Evolutionary conservation across 2,113 vertebrate genomes (phyloP).

Genomic region (Microtus montanus): DNA sequence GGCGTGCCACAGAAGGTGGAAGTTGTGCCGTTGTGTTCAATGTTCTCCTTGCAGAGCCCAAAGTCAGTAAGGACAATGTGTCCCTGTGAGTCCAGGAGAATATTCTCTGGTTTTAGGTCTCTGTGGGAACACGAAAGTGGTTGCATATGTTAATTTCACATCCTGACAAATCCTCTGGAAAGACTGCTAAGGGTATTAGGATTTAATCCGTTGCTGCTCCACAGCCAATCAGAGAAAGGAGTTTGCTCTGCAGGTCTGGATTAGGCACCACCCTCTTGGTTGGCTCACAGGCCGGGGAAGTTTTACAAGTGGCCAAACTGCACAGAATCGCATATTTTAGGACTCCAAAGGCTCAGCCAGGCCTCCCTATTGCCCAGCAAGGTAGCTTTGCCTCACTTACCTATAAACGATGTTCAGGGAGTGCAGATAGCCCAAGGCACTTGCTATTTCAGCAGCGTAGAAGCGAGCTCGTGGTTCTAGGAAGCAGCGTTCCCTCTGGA

Average conservation of each 20-base stretch:
- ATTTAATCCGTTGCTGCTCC: background rate
- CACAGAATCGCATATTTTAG: background rate
- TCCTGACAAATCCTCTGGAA: conserved; percentile 7
- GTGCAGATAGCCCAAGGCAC: conserved; percentile 97
- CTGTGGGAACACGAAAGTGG: conserved; percentile 73
- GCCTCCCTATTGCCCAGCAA: background rate
- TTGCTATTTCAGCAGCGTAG: conserved; percentile 98
- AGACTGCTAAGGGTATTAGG: background rate
- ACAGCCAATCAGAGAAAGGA: conserved; percentile 5
- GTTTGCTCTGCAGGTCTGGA: conserved; percentile 50
- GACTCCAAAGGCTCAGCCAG: background rate
- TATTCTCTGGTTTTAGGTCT: conserved; percentile 99
- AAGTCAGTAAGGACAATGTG: conserved; percentile 99
- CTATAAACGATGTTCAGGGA: conserved; percentile 98
- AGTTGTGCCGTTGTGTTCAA: conserved; percentile 97
- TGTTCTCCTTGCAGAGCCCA: conserved; percentile 99
- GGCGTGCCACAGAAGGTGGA: conserved; percentile 99
- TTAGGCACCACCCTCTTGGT: background rate
- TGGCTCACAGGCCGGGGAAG: background rate
- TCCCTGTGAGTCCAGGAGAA: conserved; percentile 96
- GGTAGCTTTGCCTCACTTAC: conserved; percentile 73
- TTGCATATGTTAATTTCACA: background rate
- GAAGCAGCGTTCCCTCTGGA: conserved; percentile 98
- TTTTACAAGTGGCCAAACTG: background rate
- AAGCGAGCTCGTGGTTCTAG: conserved; percentile 96